Percentiles rank a stretch among this genome's conserved stretches.
phyloP scores from a whole-genome alignment of 1,140 invertebrate species.

The Chironomus striatipennis region DNA sequence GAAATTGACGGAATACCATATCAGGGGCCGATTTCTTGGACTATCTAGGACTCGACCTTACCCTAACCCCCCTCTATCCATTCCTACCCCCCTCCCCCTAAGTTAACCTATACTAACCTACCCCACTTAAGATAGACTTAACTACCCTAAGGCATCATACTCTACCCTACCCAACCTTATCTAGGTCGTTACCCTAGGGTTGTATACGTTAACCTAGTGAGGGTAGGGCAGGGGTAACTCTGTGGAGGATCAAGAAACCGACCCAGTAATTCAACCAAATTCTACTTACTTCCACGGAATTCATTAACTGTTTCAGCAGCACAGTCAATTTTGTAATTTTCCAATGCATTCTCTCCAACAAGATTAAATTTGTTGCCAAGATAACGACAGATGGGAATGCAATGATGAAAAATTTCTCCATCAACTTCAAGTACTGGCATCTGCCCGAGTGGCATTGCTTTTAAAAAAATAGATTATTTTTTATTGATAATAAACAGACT shows the following conservation, averaged over 20 bases:
- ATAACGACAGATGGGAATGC: conserved; percentile 53
- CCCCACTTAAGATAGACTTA: too few relatives aligned
- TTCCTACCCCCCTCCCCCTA: too few relatives aligned
- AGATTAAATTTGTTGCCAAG: conserved; percentile 52
- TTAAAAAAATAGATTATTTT: conserved; percentile 33
- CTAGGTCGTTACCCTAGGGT: too few relatives aligned
- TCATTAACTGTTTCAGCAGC: conserved; percentile 50
- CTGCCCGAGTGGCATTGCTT: conserved; percentile 58
- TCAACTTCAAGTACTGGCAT: conserved; percentile 58
- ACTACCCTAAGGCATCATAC: too few relatives aligned
- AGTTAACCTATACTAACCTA: too few relatives aligned
- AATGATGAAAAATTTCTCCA: conserved; percentile 51
- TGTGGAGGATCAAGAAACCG: too few relatives aligned
- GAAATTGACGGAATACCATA: too few relatives aligned
- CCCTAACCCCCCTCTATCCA: too few relatives aligned
- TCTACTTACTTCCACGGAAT: conserved; percentile 36
- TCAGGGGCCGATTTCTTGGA: too few relatives aligned
- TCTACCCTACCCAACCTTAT: conserved; percentile 15
- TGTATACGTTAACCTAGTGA: too few relatives aligned
- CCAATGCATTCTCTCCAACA: conserved; percentile 51
- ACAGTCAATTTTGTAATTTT: conserved; percentile 53
- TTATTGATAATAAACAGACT: neutral
- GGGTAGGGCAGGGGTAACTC: too few relatives aligned
- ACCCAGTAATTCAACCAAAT: conserved; percentile 34
- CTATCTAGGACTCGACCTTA: too few relatives aligned